Evolutionary conservation across 2,797 vertebrate species (phyloP), one percentile per base, ranked within the genome.

Genomic region (Podarcis siculus): DNA sequence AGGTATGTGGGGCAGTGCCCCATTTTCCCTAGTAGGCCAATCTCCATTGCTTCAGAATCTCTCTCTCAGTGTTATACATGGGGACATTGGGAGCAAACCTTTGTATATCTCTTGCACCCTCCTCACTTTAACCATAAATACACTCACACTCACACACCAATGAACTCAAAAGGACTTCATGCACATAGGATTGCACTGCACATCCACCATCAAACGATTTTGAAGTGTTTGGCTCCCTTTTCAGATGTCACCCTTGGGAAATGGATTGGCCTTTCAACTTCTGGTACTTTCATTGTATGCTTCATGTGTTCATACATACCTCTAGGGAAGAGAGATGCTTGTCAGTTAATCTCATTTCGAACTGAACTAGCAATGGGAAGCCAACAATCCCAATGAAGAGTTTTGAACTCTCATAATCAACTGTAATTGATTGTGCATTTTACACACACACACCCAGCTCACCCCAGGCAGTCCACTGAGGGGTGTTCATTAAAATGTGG

Each of bases 231-330:
- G 66, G 13, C 42, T 9, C 23, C 35, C 45, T n/a, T 66, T n/a
- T 76, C 19, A 66, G 37, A 15, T 4, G 27, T 42, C 3, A 67
- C 17, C 21, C 15, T 85, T n/a, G 61, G 42, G 67, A 67, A 76
- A 45, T 79, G 0, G 0, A 0, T 13, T 23, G 3, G 85, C 7
- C 6, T 2, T 82, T 55, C 25, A 13, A 19, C 58, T 76, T 93
- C 85, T 92, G 89, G 42, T 32, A 87, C 85, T 89, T 67, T 88
- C 49, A 39, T 67, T 90, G 84, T 27, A 90, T 79, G 49, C 9
- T 27, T 93, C 91, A 83, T 92, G 71, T 85, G 72, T 87, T 93
- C 87, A 69, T 55, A 89, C 3, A 1, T 89, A 92, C 91, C 49
- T 64, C 23, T n/a, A 39, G 30, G 49, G 77, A 12, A 84, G 88